phyloP scores from a whole-genome alignment of 1,140 invertebrate genomes.

The Copidosoma floridanum region DNA sequence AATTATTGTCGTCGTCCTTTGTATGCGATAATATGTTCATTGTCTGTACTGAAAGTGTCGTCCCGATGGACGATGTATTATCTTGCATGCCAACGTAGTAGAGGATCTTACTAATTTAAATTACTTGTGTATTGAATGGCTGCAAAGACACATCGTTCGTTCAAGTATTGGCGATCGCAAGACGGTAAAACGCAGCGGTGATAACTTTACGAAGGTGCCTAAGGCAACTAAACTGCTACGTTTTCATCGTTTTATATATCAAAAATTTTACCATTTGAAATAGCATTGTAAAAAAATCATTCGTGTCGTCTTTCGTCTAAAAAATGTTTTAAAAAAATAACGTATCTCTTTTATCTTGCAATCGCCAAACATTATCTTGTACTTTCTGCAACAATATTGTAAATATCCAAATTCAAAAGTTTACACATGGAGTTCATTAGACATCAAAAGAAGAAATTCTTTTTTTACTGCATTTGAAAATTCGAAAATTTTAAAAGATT shows the following conservation, averaged over 20 bases:
- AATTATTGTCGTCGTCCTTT: slow-evolving; percentile 4
- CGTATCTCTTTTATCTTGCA: too few relatives aligned
- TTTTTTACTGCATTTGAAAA: neutral
- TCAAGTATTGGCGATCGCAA: too few relatives aligned
- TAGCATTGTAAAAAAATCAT: too few relatives aligned
- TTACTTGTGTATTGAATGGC: too few relatives aligned
- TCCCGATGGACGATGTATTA: neutral
- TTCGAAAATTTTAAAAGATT: neutral
- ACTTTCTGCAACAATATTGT: neutral
- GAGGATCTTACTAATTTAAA: neutral
- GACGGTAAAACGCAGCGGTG: too few relatives aligned
- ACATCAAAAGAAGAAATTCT: neutral
- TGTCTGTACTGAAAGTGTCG: neutral
- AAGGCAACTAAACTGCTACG: too few relatives aligned
- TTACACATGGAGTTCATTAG: neutral
- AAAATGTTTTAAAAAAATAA: too few relatives aligned
- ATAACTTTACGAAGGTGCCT: too few relatives aligned
- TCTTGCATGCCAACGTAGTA: slow-evolving; percentile 2
- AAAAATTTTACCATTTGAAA: too few relatives aligned
- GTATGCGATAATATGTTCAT: neutral
- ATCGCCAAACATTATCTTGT: neutral
- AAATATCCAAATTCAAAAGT: neutral
- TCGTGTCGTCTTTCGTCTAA: too few relatives aligned
- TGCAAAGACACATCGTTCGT: too few relatives aligned
- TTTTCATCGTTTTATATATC: too few relatives aligned